Base-by-base conservation (phyloP, 2,113 vertebrate species). In the Eurystomus gularis region DNA sequence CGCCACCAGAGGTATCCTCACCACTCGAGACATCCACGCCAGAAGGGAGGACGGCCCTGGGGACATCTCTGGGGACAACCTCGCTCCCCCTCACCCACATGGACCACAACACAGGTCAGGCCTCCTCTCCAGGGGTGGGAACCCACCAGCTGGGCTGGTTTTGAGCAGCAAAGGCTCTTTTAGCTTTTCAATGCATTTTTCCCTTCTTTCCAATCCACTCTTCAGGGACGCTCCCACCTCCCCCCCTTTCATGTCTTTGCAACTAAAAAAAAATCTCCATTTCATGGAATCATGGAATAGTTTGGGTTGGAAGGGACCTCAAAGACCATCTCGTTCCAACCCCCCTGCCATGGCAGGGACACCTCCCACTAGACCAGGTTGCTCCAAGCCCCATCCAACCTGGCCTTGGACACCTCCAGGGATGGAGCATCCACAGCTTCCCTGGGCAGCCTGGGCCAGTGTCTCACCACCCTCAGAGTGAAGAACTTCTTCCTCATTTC, bases 61-160 rank as follows among this genome's bases (percentile, higher is more conserved):
- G 83, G 39, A 42, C 72, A 33, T 10, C 52, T 23, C 31, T 75
- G 86, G 81, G 46, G 31, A 86, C 80, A 16, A 64, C 83, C 54
- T 20, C 2, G 0, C 39, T 13, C 62, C 52, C 80, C 54, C 0
- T 3, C 1, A 3, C 1, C 1, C 66, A 79, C n/a, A 2, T 0
- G 2, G 83, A 57, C 3, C 13, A 26, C 0, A 13, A 71, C 0
- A 3, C 81, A 95, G 93, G 95, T 97, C 18, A 52, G 91, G 57
- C 6, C 2, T 1, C 2, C 49, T 57, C 44, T 48, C 77, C 0
- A 2, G n/a, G 51, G 40, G 33, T 49, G 4, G 4, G 2, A 44
- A 15, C 12, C n/a, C n/a, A 8, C n/a, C 52, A 7, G 9, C 0
- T 2, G 66, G 46, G 5, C 5, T 42, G 20, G 2, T 6, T 76